Evolutionary conservation across 2,113 vertebrate genomes (phyloP), one percentile per base, ranked within the genome.

Genomic region (Dolichotis patagonum): DNA sequence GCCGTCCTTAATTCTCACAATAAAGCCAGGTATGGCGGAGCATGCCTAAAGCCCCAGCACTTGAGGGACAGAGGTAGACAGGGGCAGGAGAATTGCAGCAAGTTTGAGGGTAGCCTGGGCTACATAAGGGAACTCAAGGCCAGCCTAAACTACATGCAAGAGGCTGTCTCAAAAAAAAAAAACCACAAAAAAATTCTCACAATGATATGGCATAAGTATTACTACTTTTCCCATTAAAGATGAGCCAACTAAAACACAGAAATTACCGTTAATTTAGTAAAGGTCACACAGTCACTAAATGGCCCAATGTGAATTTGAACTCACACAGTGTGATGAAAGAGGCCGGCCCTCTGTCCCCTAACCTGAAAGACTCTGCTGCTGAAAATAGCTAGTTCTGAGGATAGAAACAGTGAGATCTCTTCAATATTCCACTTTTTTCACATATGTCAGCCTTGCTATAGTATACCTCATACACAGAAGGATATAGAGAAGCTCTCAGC

Each of bases 221-320:
- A 41, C 12, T 54, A 35, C 46, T 88, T 30, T 63, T 60, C 26
- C 28, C 8, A 11, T 78, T 60, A 86, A 52, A 54, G 75, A 49
- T 85, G 43, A 71, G 28, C 65, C 84, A 73, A 67, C 35, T 20
- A 49, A 97, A 87, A 67, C 67, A 78, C n/a, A 78, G 38, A 91
- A 71, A 49, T 16, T 6, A 56, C 38, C 52, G 38, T 83, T 17
- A 91, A 78, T 38, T 16, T 41, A 85, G 10, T 58, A 52, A 85
- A 81, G 62, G n/a, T 41, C 32, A 52, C 91, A 62, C 26, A 56
- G 69, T 73, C 19, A 58, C 88, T 28, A 85, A 85, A 78, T 7
- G 30, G 69, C 20, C 65, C 56, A 28, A 28, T 30, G 6, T 9
- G 30, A 71, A 56, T 88, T n/a, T 24, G 11, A 67, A 67, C 32